Percentiles rank a stretch among this genome's conserved stretches.
Evolutionary conservation across 1,140 invertebrate genomes (phyloP).

Genomic region (Leptopilina clavipes): DNA sequence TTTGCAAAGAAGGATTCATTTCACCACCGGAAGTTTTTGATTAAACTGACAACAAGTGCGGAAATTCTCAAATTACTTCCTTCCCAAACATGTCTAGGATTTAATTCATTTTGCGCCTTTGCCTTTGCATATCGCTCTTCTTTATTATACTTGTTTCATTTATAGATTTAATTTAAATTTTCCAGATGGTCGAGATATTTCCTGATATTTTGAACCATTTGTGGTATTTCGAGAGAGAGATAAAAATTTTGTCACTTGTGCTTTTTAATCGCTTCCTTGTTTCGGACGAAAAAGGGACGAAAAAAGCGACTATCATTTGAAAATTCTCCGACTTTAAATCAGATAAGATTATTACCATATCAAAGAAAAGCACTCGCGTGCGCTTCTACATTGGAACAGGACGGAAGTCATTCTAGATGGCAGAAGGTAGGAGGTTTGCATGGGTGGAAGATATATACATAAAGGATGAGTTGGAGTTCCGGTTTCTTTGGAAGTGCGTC

Average conservation of each 20-base stretch:
- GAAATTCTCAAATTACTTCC: neutral
- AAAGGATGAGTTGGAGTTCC: conserved; percentile 31
- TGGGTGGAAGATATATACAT: conserved; percentile 2
- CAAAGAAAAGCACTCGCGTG: conserved; percentile 3
- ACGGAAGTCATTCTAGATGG: conserved; percentile 17
- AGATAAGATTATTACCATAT: conserved; percentile 15
- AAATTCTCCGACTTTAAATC: neutral
- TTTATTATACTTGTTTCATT: too few relatives aligned
- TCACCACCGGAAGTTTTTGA: neutral
- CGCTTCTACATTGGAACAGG: neutral
- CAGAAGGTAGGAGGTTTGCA: conserved; percentile 8
- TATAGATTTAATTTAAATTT: too few relatives aligned
- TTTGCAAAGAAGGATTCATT: neutral
- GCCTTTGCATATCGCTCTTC: too few relatives aligned
- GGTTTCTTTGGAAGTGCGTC: conserved; percentile 25
- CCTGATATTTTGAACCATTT: too few relatives aligned
- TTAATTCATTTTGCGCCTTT: too few relatives aligned
- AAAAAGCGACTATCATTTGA: too few relatives aligned
- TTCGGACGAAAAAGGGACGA: neutral
- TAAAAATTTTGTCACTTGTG: too few relatives aligned
- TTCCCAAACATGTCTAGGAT: too few relatives aligned
- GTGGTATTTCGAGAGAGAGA: too few relatives aligned
- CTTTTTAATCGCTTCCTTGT: neutral
- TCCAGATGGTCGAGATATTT: too few relatives aligned
- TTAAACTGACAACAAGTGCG: neutral